Evolutionary conservation across 2,113 vertebrate species (phyloP).

Genomic region (Rhombomys opimus): DNA sequence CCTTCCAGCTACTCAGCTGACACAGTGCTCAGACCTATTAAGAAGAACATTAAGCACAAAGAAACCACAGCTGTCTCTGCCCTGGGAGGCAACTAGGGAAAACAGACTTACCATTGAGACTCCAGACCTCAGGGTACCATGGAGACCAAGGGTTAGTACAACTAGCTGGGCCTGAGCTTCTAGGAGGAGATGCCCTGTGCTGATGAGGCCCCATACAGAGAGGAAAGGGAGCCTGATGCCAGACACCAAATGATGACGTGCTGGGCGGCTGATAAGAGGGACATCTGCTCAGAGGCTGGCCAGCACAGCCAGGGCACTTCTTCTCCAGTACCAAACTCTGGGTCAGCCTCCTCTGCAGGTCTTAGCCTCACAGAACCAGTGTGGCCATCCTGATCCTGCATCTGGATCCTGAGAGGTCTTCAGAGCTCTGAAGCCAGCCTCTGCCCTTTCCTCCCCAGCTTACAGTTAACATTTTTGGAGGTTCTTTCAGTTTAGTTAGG

Average conservation of each 20-base stretch:
- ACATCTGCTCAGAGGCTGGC: too few relatives aligned
- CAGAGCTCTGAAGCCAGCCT: too few relatives aligned
- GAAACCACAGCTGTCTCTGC: neutral
- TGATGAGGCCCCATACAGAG: neutral
- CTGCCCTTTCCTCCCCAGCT: too few relatives aligned
- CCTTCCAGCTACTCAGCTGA: neutral
- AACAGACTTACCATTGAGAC: neutral
- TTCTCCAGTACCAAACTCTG: too few relatives aligned
- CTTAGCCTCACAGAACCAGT: too few relatives aligned
- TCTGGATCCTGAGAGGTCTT: too few relatives aligned
- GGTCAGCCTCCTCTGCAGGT: too few relatives aligned
- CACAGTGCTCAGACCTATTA: neutral
- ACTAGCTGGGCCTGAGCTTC: neutral
- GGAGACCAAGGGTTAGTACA: neutral
- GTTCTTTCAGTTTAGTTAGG: too few relatives aligned
- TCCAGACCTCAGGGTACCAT: neutral
- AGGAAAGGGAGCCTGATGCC: neutral
- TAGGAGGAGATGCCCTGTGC: too few relatives aligned
- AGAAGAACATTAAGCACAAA: neutral
- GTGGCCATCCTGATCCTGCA: too few relatives aligned
- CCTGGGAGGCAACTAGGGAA: neutral
- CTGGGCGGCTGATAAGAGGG: neutral
- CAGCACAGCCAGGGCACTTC: too few relatives aligned
- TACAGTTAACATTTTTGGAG: too few relatives aligned
- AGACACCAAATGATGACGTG: neutral